Conservation (phyloP, 2,113 vertebrate species). For the Sciurus niger region DNA sequence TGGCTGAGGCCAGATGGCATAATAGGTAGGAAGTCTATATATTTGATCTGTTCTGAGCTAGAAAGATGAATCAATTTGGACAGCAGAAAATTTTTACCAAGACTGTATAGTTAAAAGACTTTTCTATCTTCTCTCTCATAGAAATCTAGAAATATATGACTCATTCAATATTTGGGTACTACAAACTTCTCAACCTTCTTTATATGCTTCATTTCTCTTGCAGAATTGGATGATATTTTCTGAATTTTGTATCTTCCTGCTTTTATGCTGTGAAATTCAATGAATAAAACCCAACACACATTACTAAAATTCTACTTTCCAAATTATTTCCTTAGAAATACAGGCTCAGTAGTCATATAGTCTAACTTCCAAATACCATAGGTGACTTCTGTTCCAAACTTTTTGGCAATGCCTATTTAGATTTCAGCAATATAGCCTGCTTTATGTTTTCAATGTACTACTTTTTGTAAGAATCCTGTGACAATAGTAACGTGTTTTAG, state of each 20-base stretch:
- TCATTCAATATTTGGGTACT: not conserved
- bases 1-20: not conserved
- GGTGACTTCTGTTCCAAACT: not conserved
- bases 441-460: not conserved
- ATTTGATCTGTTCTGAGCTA: not conserved
- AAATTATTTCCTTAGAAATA: slow-evolving; percentile 36
- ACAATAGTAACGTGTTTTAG: not conserved
- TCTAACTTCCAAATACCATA: not conserved
- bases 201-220: not conserved
- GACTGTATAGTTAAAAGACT: not conserved
- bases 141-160: not conserved
- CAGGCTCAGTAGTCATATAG: not conserved
- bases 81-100: not conserved
- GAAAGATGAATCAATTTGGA: not conserved
- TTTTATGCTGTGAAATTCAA: not conserved
- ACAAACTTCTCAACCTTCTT: not conserved
- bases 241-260: not conserved
- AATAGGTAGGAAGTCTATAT: not conserved
- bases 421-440: not conserved
- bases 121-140: not conserved
- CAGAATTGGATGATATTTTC: not conserved
- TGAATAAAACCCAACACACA: not conserved
- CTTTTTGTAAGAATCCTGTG: not conserved
- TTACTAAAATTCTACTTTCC: slow-evolving; percentile 4
- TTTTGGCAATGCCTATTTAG: not conserved